These are phyloP conservation scores for Lampris incognitus DNA, from an alignment of 2,113 vertebrate genomes.

Conservation along the genomic window DNA sequence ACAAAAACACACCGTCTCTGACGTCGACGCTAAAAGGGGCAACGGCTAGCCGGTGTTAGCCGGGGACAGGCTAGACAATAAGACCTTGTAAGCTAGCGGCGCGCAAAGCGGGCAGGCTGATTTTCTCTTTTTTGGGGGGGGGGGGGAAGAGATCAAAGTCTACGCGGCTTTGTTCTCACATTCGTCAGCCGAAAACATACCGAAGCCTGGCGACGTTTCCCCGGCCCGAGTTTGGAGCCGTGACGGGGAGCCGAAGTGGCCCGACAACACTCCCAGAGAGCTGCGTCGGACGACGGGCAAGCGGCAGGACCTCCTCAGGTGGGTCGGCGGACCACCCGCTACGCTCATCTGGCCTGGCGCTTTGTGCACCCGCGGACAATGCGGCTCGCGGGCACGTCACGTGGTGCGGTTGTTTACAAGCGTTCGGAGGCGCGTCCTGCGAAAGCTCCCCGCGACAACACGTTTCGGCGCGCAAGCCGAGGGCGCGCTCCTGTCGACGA, in stretches of 20 bases:
- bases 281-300: neutral
- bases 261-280: constrained; percentile 4
- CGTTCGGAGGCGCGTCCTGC: constrained; percentile 65
- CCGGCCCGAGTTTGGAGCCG: constrained; percentile 5
- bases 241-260: constrained; percentile 40
- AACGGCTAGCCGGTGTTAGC: constrained; percentile 31
- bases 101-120: neutral
- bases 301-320: constrained; percentile 2
- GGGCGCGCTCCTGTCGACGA: too few species aligned
- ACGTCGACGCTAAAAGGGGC: constrained; percentile 41
- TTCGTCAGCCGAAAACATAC: constrained; percentile 31
- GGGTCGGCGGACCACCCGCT: constrained; percentile 56
- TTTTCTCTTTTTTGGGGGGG: neutral
- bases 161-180: constrained; percentile 49
- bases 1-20: neutral
- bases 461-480: too few species aligned
- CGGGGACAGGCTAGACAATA: neutral
- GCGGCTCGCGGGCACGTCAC: constrained; percentile 79
- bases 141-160: constrained; percentile 50
- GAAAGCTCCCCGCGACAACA: constrained; percentile 40
- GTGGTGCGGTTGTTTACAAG: constrained; percentile 93
- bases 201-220: constrained; percentile 6
- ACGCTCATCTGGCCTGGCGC: constrained; percentile 53
- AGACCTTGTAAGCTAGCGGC: neutral
- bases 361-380: constrained; percentile 80